Evolutionary conservation across 2,888 invertebrate species (phyloP).

Genomic region (Pristionchus entomophagus): DNA sequence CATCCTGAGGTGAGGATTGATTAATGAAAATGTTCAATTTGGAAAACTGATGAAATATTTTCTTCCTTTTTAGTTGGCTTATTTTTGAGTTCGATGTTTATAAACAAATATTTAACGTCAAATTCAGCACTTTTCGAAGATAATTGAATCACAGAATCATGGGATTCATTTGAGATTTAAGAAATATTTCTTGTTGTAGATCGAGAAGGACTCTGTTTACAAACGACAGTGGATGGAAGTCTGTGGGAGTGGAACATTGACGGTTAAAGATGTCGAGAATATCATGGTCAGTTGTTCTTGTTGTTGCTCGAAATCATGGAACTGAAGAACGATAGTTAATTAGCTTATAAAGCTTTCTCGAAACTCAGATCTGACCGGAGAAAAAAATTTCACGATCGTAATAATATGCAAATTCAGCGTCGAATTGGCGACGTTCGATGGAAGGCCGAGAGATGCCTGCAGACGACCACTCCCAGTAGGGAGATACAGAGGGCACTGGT

Average conservation of each 20-base stretch:
- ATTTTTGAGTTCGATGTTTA: too few species aligned
- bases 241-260: conserved; percentile 52
- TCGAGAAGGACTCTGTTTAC: conserved; percentile 46
- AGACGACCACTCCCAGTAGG: conserved; percentile 49
- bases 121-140: too few species aligned
- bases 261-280: conserved; percentile 54
- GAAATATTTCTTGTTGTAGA: background rate
- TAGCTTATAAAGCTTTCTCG: too few species aligned
- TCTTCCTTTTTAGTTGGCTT: background rate
- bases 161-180: too few species aligned
- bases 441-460: conserved; percentile 57
- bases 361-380: background rate
- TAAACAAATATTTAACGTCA: too few species aligned
- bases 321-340: background rate
- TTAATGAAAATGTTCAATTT: too few species aligned
- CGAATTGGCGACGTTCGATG: conserved; percentile 56
- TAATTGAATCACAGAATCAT: too few species aligned
- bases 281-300: conserved; percentile 52
- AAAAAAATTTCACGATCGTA: background rate
- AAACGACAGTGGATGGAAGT: conserved; percentile 65
- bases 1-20: conserved; percentile 35
- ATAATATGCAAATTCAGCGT: conserved; percentile 14
- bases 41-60: too few species aligned
- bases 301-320: background rate
- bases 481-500: conserved; percentile 52